A percentile compares a stretch with the other conserved stretches of the same genome.
phyloP scores from a whole-genome alignment of 2,113 vertebrate genomes.

The Ptyas mucosa region DNA sequence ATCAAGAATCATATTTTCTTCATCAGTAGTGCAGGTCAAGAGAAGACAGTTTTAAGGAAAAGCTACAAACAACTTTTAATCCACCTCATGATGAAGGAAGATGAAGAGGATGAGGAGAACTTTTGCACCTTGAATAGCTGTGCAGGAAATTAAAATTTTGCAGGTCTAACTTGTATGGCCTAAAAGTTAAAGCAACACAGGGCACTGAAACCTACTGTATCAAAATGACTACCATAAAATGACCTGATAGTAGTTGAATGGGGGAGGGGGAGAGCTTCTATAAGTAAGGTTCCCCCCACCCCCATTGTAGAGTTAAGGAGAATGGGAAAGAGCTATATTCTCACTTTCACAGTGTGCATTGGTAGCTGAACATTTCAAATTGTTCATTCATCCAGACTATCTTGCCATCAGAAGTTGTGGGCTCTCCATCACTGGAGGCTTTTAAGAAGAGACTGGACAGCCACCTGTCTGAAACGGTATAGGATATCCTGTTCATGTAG shows the following conservation, averaged over 20 bases:
- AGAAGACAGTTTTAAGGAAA: background rate
- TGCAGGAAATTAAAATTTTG: background rate
- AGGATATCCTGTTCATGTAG: background rate
- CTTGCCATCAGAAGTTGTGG: background rate
- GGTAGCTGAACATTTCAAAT: background rate
- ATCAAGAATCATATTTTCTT: background rate
- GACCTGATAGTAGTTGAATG: background rate
- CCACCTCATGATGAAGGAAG: background rate
- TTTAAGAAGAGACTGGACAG: background rate
- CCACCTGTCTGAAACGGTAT: background rate
- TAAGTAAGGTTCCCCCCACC: background rate
- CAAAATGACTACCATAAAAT: background rate
- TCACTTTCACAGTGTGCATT: background rate
- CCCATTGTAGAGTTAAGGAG: background rate
- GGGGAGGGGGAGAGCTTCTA: background rate
- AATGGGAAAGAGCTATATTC: background rate
- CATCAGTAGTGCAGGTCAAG: background rate
- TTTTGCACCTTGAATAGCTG: background rate
- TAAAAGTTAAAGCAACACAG: background rate
- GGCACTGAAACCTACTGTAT: background rate
- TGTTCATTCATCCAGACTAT: background rate
- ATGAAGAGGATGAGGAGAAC: background rate
- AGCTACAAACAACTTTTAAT: background rate
- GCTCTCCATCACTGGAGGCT: background rate
- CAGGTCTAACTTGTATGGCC: background rate